phyloP scores from a whole-genome alignment of 2,888 invertebrate species.

The Digitonthophagus gazella region DNA sequence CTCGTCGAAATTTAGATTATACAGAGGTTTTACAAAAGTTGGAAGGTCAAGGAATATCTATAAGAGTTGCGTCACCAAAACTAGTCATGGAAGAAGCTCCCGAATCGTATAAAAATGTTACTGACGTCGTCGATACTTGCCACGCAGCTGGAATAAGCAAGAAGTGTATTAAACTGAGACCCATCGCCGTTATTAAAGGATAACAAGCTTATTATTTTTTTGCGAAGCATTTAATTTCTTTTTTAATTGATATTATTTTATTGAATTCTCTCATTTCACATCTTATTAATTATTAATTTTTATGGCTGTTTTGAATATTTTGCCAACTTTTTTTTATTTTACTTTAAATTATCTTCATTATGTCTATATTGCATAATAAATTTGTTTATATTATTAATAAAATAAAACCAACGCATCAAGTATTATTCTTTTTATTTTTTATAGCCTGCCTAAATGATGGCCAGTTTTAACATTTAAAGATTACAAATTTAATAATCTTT shows the following conservation, averaged over 20 bases:
- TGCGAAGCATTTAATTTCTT: not conserved
- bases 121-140: conserved; percentile 98
- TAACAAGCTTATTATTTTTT: conserved; percentile 20
- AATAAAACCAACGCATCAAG: too few species aligned
- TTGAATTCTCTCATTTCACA: not conserved
- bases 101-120: conserved; percentile 99
- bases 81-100: conserved; percentile 99
- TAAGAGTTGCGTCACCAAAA: conserved; percentile 97
- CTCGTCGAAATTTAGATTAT: conserved; percentile 92
- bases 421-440: too few species aligned
- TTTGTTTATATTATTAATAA: too few species aligned
- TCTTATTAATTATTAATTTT: not conserved
- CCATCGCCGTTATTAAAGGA: conserved; percentile 98
- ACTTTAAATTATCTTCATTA: too few species aligned
- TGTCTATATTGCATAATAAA: too few species aligned
- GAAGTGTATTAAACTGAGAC: conserved; percentile 93
- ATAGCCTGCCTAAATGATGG: too few species aligned
- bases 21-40: conserved; percentile 83
- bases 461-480: too few species aligned
- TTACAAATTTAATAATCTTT: too few species aligned
- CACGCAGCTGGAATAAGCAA: conserved; percentile 96
- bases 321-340: not conserved
- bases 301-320: not conserved
- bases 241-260: not conserved
- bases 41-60: conserved; percentile 84